Base-by-base conservation (phyloP, 2,113 vertebrate genomes). In the Alosa alosa region DNA sequence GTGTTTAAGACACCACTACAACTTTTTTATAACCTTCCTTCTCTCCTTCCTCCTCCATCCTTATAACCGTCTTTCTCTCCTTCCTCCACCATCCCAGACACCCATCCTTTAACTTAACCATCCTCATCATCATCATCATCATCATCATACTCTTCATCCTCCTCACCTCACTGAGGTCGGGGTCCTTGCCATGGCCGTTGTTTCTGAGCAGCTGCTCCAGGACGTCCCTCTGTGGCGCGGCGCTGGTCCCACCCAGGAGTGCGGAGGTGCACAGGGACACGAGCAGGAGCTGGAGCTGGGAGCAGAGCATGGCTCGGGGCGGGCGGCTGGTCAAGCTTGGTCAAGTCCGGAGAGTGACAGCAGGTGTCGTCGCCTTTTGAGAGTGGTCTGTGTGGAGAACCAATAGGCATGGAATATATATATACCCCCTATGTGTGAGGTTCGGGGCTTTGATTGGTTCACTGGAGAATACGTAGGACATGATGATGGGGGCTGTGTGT, bases 331-430 rank as follows among this genome's bases (percentile, higher is more conserved):
- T 31, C 31, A 31, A 31, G 31, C 31, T 31, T 17, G 13, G 72
- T 44, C 41, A 15, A 36, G 4, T 11, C 72, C 1, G 36, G 31
- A 72, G 36, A 78, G 9, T 39, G 72, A 39, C 13, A 17, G 72
- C 15, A 81, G 50, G 83, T 31, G 47, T 9, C 75, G 81, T 55
- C 5, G 4, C 25, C 6, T 5, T 50, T 47, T 81, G 81, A 84
- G 45, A 87, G 55, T 86, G 60, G 84, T 75, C 91, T 94, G 94
- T 95, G 94, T 44, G 94, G 90, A 85, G 90, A 90, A 86, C 25
- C 20, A 78, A 44, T 45, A 81, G 25, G 0, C 25, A 31, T 17
- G 31, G 36, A 10, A 0, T 72, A 78, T 78, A 78, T 39, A 39
- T 31, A 36, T 4, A 3, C 25, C 60, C n/a, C 60, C 22, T 2